Conservation (phyloP, 1,140 invertebrate genomes). For the Pentalonia nigronervosa region DNA sequence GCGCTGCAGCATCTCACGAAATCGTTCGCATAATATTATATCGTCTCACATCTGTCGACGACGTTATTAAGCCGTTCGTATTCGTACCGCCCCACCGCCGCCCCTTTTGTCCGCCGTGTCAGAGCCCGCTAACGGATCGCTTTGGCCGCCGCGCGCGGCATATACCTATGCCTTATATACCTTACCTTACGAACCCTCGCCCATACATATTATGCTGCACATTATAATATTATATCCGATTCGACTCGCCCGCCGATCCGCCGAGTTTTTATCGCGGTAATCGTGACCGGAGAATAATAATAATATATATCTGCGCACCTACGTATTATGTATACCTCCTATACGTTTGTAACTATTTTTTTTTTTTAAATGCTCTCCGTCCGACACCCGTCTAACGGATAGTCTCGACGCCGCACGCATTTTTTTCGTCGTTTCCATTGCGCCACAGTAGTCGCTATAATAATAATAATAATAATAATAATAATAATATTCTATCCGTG, state of each 20-base stretch:
- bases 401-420: background rate
- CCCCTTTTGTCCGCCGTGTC: conserved; percentile 29
- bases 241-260: conserved; percentile 48
- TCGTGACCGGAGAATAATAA: conserved; percentile 57
- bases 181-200: background rate
- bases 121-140: conserved; percentile 44
- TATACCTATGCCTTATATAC: background rate
- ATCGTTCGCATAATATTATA: conserved; percentile 19
- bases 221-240: conserved; percentile 48
- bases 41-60: conserved; percentile 36
- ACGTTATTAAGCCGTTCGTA: conserved; percentile 52
- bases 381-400: conserved; percentile 53
- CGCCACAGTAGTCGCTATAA: background rate
- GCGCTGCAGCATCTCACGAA: conserved; percentile 27
- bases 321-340: background rate
- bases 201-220: background rate
- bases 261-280: conserved; percentile 45
- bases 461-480: conserved; percentile 12
- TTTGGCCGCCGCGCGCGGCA: background rate
- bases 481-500: background rate
- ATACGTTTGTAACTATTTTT: background rate
- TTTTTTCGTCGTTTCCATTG: background rate
- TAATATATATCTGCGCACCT: conserved; percentile 23
- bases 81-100: background rate
- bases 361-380: conserved; percentile 45